Conservation (phyloP, 2,888 invertebrate species). For the Apodemia duryi region DNA sequence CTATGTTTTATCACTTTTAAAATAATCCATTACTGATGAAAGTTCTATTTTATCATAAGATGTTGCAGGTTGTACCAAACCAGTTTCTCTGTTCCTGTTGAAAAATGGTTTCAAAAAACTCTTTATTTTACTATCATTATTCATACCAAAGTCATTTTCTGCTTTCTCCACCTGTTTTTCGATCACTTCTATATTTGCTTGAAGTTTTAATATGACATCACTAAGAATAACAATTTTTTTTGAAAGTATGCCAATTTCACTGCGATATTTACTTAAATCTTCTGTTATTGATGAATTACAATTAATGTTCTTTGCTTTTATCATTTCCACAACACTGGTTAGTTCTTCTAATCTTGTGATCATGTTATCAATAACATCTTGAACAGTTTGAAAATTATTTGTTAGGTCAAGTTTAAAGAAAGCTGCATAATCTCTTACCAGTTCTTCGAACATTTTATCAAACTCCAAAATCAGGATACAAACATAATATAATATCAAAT, state of each 20-base stretch:
- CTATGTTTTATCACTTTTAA: constrained; percentile 42
- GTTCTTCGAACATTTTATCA: constrained; percentile 68
- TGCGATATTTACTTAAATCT: constrained; percentile 72
- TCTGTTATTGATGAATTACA: constrained; percentile 67
- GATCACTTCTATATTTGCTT: constrained; percentile 70
- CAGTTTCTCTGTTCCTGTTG: constrained; percentile 49
- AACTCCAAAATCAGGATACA: constrained; percentile 67
- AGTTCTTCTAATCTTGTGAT: constrained; percentile 83
- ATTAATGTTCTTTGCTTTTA: constrained; percentile 69
- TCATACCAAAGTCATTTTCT: constrained; percentile 78
- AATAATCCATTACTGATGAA: constrained; percentile 54
- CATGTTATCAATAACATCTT: constrained; percentile 83
- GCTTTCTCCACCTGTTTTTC: constrained; percentile 81
- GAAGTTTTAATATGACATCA: constrained; percentile 71
- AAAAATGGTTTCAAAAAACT: constrained; percentile 81
- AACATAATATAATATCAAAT: constrained; percentile 58
- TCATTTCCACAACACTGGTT: constrained; percentile 80
- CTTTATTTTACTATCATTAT: constrained; percentile 77
- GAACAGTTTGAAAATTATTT: constrained; percentile 78
- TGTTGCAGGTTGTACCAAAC: constrained; percentile 22
- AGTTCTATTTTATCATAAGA: constrained; percentile 39
- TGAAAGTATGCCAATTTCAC: constrained; percentile 73
- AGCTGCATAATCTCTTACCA: constrained; percentile 75
- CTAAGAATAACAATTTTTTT: constrained; percentile 77
- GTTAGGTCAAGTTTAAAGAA: constrained; percentile 76